Base-by-base conservation (phyloP, 2,113 vertebrate genomes). In the Castor canadensis region DNA sequence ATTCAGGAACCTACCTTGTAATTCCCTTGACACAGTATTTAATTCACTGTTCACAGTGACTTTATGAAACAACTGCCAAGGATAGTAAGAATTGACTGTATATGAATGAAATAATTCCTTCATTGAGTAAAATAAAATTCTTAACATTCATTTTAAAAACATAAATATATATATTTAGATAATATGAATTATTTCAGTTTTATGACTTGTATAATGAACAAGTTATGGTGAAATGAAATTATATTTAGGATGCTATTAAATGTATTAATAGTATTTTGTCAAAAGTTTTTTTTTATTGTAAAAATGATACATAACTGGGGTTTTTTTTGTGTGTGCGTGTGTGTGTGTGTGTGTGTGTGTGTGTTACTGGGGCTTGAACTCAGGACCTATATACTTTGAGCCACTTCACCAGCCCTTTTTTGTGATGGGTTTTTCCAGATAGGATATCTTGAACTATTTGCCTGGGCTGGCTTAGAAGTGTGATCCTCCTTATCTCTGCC, bases 211-310 rank as follows among this genome's bases (percentile, higher is more conserved):
- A 26, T 72, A 35, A 73, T 79, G 26, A 56, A 77, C 9, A 40
- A 72, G 75, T 60, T 76, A 84, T 62, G 72, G 76, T 40, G 54
- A 86, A 85, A 54, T 85, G n/a, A n/a, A 80, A 58, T 66, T 82
- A 4, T 71, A 92, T 66, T 76, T 92, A 28, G 40, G 60, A 32
- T 91, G 30, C 32, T 88, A 30, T 92, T 83, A 90, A 94, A 58
- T 87, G 47, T 83, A n/a, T 75, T 49, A 84, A 54, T 71, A 52
- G 22, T 58, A 0, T 60, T 66, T 10, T 87, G 45, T 90, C 49
- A 64, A 40, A 22, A 64, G 11, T 49, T 87, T 71, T 88, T 72
- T 92, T n/a, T 30, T 22, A 8, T 92, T 58, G 30, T 64, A 84
- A 72, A 82, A 56, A 16, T 20, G 32, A 75, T 76, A n/a, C n/a